Evolutionary conservation across 2,888 invertebrate species (phyloP), one percentile per base, ranked within the genome.

Genomic region (Drosophila nigricruria): DNA sequence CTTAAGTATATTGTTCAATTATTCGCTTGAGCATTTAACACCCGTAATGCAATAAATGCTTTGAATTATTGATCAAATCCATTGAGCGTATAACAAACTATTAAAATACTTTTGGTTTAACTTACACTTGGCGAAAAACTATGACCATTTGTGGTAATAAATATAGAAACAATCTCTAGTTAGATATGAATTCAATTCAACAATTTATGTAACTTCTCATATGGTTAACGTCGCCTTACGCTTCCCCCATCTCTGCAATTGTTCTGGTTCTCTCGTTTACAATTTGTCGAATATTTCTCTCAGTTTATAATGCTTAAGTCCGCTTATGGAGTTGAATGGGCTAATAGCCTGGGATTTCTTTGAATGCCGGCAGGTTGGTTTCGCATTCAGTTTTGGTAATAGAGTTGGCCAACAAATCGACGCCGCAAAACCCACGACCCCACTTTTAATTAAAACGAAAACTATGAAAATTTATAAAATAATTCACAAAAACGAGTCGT

Each of bases 371-470:
- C 42, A 20, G 10, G 6, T 56, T 57, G 25, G 71, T 65, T 64
- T 34, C 12, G 43, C 57, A 43, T 40, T 57, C 61, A 57, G 50
- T 52, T 54, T 70, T 68, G 69, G 80, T 81, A 85, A 85, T 82
- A 71, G 70, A 88, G 74, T 77, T 88, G 69, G 49, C 59, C 78
- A 81, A 53, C 70, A 86, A 77, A 83, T 70, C 59, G 75, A 60
- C 49, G 76, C 85, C 85, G 70, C 85, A 86, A 66, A 79, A 77
- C 75, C 85, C 76, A 77, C 77, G 74, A 89, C 86, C 86, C 73
- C 86, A 82, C 88, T 86, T 86, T 86, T 86, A 86, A 86, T 86
- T 89, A 86, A 89, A 86, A 78, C 88, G 73, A 78, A 89, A 86
- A 86, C 88, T 86, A 89, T 81, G 90, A 88, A 84, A 71, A 84